Evolutionary conservation across 2,888 invertebrate genomes (phyloP).

Genomic region (Andrena chrysosceles): DNA sequence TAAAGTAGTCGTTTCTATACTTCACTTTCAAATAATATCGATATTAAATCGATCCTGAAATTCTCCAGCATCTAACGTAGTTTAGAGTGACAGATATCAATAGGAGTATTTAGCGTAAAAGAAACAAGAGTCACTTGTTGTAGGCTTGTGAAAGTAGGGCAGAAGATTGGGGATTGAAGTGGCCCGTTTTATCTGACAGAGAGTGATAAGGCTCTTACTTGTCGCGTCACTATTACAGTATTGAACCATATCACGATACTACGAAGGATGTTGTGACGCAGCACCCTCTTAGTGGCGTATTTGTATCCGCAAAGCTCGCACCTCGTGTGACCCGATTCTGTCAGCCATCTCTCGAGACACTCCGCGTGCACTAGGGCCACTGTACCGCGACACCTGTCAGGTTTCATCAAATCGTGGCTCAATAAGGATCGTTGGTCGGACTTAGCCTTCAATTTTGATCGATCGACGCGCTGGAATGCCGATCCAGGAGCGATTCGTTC

Average conservation of each 20-base stretch:
- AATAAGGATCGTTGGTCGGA: conserved; percentile 3
- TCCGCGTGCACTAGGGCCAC: conserved; percentile 86
- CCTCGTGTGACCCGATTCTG: conserved; percentile 85
- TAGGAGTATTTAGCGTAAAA: neutral
- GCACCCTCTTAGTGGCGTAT: conserved; percentile 84
- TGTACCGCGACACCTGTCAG: conserved; percentile 86
- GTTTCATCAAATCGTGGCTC: conserved; percentile 43
- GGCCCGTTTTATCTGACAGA: neutral
- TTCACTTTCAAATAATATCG: neutral
- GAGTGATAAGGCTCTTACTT: conserved; percentile 68
- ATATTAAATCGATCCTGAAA: no score
- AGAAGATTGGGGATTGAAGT: neutral
- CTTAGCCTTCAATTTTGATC: neutral
- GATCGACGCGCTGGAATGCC: neutral
- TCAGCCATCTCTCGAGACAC: conserved; percentile 87
- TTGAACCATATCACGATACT: conserved; percentile 81
- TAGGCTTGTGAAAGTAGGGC: neutral
- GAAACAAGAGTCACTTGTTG: neutral
- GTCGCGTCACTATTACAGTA: conserved; percentile 80
- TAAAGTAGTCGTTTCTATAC: no score
- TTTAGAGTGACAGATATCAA: neutral
- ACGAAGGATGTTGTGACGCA: conserved; percentile 77
- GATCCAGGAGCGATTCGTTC: neutral
- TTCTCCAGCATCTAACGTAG: neutral
- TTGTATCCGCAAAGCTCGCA: conserved; percentile 87